Conservation (phyloP, 2,888 invertebrate genomes). For the Mesorhabditis sp. region DNA sequence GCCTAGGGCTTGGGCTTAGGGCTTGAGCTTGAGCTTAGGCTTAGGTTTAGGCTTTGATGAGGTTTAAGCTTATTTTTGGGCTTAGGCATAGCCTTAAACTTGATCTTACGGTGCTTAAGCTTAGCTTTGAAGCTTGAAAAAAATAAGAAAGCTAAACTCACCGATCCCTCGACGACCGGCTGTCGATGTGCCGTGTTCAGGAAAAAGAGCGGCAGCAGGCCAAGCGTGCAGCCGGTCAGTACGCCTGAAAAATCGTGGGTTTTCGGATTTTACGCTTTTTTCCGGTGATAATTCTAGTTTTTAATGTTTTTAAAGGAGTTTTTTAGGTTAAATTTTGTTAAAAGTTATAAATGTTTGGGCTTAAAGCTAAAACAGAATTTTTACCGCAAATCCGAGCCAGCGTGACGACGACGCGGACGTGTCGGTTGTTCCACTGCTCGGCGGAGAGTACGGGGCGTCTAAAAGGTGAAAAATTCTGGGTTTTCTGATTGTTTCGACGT, state of each 20-base stretch:
- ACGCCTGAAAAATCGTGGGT: not conserved
- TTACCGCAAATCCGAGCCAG: constrained; percentile 9
- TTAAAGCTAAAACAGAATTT: no score
- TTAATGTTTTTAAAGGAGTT: no score
- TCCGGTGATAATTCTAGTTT: no score
- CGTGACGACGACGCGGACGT: constrained; percentile 6
- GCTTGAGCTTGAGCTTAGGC: not conserved
- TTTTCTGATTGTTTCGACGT: no score
- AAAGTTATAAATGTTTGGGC: no score
- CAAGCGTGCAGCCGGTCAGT: not conserved
- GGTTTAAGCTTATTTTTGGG: not conserved
- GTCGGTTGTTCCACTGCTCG: constrained; percentile 14
- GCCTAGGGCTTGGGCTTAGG: not conserved
- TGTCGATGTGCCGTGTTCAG: not conserved
- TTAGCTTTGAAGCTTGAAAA: no score
- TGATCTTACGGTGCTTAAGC: no score
- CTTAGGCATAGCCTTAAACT: no score
- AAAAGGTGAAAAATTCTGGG: no score
- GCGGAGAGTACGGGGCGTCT: constrained; percentile 15
- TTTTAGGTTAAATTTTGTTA: no score
- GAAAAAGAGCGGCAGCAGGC: constrained; percentile 1
- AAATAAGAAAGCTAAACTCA: not conserved
- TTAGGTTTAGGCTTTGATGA: not conserved
- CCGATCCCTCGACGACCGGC: not conserved
- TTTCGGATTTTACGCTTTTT: no score